A percentile compares a stretch with the other conserved stretches of the same genome.
Evolutionary conservation across 2,113 vertebrate species (phyloP).

Genomic region (Pan troglodytes): NHGRI_mPanTro3-v2.1_pri NC_072401.2:49223001-49223500

Average conservation of each 20-base stretch:
- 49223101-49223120: background rate
- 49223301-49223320: background rate
- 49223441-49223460: background rate
- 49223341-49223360: background rate
- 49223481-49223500: background rate
- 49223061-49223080: background rate
- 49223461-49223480: background rate
- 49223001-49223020: background rate
- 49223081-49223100: background rate
- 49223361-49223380: background rate
- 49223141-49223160: background rate
- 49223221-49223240: background rate
- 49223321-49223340: background rate
- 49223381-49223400: background rate
- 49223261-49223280: background rate
- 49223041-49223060: background rate
- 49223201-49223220: background rate
- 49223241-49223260: background rate
- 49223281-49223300: background rate
- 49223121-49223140: background rate
- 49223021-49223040: background rate
- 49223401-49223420: background rate
- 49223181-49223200: background rate
- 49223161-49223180: background rate
- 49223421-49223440: background rate